Evolutionary conservation across 2,888 invertebrate genomes (phyloP), one percentile per base, ranked within the genome.

Genomic region (Drosophila pegasa): DNA sequence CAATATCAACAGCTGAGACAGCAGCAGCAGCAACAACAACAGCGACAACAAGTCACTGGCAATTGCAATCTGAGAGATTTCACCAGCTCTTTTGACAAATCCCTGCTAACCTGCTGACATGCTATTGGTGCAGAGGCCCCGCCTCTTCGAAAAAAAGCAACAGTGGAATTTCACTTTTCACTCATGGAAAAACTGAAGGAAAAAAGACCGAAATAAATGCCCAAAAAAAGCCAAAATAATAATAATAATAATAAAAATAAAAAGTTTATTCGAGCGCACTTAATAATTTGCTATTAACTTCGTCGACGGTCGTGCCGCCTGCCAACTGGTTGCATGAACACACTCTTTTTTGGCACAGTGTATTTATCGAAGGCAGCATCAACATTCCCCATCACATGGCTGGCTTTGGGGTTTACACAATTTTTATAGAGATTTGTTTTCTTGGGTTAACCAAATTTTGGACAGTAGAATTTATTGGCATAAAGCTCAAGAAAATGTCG

Each of bases 51-150:
- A 38, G 41, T 31, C 48, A 25, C 41, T 20, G 33, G 51, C 50
- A 52, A 54, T 31, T 35, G 70, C 52, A 43, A 52, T 60, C 55
- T 59, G 55, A 40, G 40, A 80, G 77, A 82, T 82, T 82, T 82
- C 81, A 70, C 87, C 75, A 64, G 61, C 67, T 59, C 35, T 74
- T 76, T 80, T 80, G 78, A 78, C 87, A 87, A 84, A 82, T 82
- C 84, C 87, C 82, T 82, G 87, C 84, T 82, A 87, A 84, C 82
- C 87, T 63, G 82, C 78, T 87, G 82, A 87, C 87, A 84, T 82
- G 87, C 66, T 78, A 85, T 75, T 50, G 68, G 59, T 43, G 25
- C 57, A 63, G 54, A 43, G 35, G 45, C 62, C 47, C 54, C 71
- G 40, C 75, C 74, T 63, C 57, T 57, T 57, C 56, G 40, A 52